A percentile compares a stretch with the other conserved stretches of the same genome.
Evolutionary conservation across 1,140 invertebrate species (phyloP).

Genomic region (Drosophila albomicans): DNA sequence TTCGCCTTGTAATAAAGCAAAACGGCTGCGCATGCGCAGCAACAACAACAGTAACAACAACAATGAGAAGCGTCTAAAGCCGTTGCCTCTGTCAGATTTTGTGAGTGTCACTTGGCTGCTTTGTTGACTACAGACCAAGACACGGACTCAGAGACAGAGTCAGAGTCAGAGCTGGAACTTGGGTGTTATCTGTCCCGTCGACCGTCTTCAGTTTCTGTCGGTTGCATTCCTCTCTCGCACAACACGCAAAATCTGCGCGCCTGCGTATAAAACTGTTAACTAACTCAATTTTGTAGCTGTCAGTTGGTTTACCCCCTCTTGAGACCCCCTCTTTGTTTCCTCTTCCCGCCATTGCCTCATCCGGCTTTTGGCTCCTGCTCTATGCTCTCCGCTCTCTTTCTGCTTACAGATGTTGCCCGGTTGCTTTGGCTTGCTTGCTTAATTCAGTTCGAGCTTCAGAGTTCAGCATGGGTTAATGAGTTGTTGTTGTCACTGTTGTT

Average conservation of each 20-base stretch:
- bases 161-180: slow-evolving; percentile 30
- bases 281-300: slow-evolving; percentile 85
- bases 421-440: slow-evolving; percentile 5
- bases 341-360: background rate
- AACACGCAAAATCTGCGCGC: slow-evolving; percentile 81
- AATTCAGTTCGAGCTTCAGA: slow-evolving; percentile 50
- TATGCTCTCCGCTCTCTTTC: background rate
- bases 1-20: slow-evolving; percentile 72
- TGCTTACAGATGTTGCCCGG: slow-evolving; percentile 47
- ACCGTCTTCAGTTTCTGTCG: slow-evolving; percentile 77
- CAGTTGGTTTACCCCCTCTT: slow-evolving; percentile 62
- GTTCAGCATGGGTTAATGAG: slow-evolving; percentile 81
- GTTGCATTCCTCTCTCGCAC: slow-evolving; percentile 46
- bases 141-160: background rate
- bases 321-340: too few species aligned
- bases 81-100: slow-evolving; percentile 80
- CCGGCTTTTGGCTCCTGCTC: slow-evolving; percentile 5
- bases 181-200: slow-evolving; percentile 75
- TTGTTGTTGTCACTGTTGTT: slow-evolving; percentile 56
- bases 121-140: slow-evolving; percentile 12
- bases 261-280: slow-evolving; percentile 85
- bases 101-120: slow-evolving; percentile 80
- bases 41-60: slow-evolving; percentile 44
- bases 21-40: slow-evolving; percentile 76
- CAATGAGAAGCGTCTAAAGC: slow-evolving; percentile 56